Percentiles rank a stretch among this genome's conserved stretches.
Evolutionary conservation across 2,797 vertebrate genomes (phyloP).

Genomic region (Etheostoma perlongum): DNA sequence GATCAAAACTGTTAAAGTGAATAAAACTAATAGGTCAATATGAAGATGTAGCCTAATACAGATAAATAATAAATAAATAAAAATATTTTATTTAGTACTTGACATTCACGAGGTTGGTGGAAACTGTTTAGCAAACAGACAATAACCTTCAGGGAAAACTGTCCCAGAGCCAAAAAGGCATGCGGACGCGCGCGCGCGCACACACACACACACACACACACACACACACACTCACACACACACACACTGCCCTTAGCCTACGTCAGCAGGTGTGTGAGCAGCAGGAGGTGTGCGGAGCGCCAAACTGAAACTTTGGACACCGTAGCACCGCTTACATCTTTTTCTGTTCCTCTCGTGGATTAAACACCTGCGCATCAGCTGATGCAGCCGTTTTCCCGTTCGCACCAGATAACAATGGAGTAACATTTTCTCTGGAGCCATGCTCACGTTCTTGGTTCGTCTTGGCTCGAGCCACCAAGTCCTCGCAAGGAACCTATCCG

Average conservation of each 20-base stretch:
- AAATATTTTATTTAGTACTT: too few species aligned
- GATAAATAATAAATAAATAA: background rate
- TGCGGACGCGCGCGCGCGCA: background rate
- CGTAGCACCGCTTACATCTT: background rate
- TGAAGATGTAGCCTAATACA: background rate
- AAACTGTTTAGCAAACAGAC: conserved; percentile 10
- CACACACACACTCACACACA: background rate
- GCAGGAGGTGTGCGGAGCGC: conserved; percentile 38
- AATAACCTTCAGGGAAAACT: conserved; percentile 11
- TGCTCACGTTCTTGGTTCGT: background rate
- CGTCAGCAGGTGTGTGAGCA: conserved; percentile 50
- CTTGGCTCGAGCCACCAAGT: conserved; percentile 11
- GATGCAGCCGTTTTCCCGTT: background rate
- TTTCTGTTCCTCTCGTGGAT: background rate
- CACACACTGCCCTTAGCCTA: background rate
- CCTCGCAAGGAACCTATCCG: conserved; percentile 32
- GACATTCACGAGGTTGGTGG: too few species aligned
- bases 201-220: background rate
- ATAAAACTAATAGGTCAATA: too few species aligned
- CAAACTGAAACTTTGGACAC: conserved; percentile 54
- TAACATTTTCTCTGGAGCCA: conserved; percentile 6
- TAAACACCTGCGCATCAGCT: background rate
- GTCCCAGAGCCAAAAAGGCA: too few species aligned
- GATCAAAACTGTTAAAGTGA: too few species aligned
- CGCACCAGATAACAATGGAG: background rate